phyloP scores from a whole-genome alignment of 2,113 vertebrate genomes.

The Onychostoma macrolepis region DNA sequence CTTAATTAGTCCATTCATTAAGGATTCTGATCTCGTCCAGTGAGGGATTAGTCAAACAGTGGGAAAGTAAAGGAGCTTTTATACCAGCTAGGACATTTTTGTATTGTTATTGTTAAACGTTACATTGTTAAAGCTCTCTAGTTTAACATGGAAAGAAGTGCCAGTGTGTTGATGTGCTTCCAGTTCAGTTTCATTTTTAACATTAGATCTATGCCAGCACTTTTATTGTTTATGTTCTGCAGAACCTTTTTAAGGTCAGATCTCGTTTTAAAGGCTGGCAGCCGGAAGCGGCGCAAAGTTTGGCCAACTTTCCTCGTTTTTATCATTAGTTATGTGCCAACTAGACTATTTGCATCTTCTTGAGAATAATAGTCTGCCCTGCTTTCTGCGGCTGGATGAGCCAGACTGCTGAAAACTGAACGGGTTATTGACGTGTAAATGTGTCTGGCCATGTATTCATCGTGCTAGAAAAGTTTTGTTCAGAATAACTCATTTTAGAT shows the following conservation, averaged over 20 bases:
- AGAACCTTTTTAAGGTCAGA: background rate
- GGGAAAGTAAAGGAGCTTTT: background rate
- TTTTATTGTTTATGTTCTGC: background rate
- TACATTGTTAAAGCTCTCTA: no score
- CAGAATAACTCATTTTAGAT: background rate
- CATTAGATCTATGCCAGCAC: background rate
- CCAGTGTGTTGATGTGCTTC: background rate
- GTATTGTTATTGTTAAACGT: background rate
- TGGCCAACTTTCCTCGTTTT: background rate
- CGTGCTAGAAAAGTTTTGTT: background rate
- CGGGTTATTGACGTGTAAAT: background rate
- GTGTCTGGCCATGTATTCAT: background rate
- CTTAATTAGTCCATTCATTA: conserved; percentile 46
- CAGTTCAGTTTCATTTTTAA: background rate
- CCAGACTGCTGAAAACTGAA: background rate
- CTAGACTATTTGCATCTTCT: background rate
- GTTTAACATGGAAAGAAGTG: background rate
- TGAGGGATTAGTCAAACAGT: conserved; percentile 37
- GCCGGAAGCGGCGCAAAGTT: background rate
- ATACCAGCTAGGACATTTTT: background rate
- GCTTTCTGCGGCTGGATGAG: background rate
- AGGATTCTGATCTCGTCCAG: conserved; percentile 38
- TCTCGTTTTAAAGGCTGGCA: background rate
- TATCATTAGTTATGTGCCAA: background rate
- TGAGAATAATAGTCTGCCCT: background rate